phyloP scores from a whole-genome alignment of 2,797 vertebrate species.

The Lithobates pipiens region DNA sequence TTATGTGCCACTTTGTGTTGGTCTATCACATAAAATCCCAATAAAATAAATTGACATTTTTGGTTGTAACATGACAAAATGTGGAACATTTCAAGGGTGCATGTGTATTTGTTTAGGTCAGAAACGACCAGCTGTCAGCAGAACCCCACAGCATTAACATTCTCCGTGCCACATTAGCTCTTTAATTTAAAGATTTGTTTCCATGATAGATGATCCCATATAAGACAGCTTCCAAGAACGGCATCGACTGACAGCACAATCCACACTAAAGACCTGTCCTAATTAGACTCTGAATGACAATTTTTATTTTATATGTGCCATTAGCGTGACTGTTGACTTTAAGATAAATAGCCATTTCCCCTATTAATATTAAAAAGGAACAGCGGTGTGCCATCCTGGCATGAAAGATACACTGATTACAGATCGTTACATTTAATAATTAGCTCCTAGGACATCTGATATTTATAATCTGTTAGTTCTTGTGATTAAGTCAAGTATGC shows the following conservation, averaged over 20 bases:
- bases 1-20: too few species aligned
- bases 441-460: constrained; percentile 24
- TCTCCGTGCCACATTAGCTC: constrained; percentile 35
- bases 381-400: constrained; percentile 15
- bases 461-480: not conserved
- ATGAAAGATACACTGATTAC: constrained; percentile 29
- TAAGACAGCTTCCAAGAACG: constrained; percentile 22
- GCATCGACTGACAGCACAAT: constrained; percentile 23
- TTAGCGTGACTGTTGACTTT: constrained; percentile 45
- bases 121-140: constrained; percentile 21
- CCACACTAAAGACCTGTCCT: constrained; percentile 8
- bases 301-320: constrained; percentile 43
- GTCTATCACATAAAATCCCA: too few species aligned
- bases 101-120: constrained; percentile 35
- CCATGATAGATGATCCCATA: constrained; percentile 39
- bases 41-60: too few species aligned
- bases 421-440: constrained; percentile 29
- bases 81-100: not conserved
- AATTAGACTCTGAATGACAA: constrained; percentile 37
- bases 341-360: constrained; percentile 45
- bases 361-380: constrained; percentile 40
- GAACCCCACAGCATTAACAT: not conserved
- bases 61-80: too few species aligned
- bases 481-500: not conserved
- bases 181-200: constrained; percentile 43